Conservation (phyloP, 2,113 vertebrate species). For the Rhea americana region DNA sequence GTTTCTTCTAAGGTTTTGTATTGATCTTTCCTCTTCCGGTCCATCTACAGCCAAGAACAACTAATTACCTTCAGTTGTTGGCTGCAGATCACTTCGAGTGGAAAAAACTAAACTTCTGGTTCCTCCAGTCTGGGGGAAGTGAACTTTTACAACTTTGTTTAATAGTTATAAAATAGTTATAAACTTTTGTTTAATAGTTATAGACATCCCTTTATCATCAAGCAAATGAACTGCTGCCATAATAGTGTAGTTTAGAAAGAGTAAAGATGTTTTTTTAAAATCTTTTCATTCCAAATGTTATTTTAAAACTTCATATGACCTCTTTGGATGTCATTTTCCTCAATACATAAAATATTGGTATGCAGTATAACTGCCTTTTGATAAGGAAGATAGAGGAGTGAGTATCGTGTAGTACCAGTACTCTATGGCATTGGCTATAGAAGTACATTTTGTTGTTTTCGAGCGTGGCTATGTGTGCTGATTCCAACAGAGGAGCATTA, state of each 20-base stretch:
- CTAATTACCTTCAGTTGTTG: neutral
- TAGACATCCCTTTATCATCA: neutral
- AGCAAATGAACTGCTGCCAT: neutral
- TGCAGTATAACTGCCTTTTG: neutral
- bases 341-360: neutral
- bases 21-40: neutral
- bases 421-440: accelerated
- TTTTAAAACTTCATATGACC: neutral
- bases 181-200: neutral
- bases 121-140: neutral
- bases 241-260: neutral
- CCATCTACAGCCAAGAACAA: neutral
- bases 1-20: neutral
- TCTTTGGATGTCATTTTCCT: neutral
- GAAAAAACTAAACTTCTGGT: neutral
- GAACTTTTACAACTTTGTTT: neutral
- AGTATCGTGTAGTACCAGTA: accelerated
- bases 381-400: neutral
- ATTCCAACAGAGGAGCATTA: neutral
- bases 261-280: neutral
- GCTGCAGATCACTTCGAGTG: neutral
- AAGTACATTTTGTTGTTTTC: neutral
- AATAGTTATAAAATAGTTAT: neutral
- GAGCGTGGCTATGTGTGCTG: accelerated
- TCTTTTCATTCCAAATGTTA: neutral